phyloP scores from a whole-genome alignment of 2,797 vertebrate species.

The Ibycter americanus region DNA sequence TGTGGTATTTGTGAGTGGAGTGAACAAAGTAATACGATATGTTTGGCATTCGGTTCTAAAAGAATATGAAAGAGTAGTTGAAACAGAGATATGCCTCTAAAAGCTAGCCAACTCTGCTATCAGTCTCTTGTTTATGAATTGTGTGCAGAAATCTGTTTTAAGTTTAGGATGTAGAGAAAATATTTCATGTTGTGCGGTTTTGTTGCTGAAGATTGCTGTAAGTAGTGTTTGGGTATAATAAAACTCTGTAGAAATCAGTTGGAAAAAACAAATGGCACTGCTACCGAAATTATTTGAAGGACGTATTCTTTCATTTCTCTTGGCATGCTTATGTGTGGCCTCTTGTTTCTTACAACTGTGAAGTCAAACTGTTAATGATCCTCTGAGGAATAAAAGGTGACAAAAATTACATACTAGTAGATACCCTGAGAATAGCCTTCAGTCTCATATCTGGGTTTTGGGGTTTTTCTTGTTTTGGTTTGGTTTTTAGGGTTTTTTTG shows the following conservation, averaged over 20 bases:
- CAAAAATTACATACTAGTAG: not conserved
- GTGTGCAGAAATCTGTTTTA: not conserved
- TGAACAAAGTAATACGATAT: not conserved
- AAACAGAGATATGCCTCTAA: not conserved
- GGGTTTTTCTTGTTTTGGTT: not conserved
- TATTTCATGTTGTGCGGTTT: not conserved
- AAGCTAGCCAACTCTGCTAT: not conserved
- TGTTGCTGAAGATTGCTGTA: not conserved
- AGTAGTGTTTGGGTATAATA: not conserved
- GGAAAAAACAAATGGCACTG: not conserved
- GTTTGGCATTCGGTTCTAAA: not conserved
- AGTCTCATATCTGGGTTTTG: not conserved
- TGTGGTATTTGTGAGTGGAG: not conserved
- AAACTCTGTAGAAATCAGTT: not conserved
- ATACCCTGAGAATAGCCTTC: not conserved
- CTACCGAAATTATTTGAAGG: not conserved
- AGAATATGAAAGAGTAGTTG: not conserved
- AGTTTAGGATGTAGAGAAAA: not conserved
- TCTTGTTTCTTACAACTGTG: not conserved
- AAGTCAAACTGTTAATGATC: constrained; percentile 12
- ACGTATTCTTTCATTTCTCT: not conserved
- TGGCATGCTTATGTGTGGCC: not conserved
- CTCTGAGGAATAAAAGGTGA: constrained; percentile 4
- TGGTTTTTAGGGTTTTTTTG: not conserved
- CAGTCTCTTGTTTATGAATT: not conserved